These are phyloP conservation scores for Trichonephila clavipes DNA, from an alignment of 1,140 invertebrate genomes.

Conservation along the genomic window DNA sequence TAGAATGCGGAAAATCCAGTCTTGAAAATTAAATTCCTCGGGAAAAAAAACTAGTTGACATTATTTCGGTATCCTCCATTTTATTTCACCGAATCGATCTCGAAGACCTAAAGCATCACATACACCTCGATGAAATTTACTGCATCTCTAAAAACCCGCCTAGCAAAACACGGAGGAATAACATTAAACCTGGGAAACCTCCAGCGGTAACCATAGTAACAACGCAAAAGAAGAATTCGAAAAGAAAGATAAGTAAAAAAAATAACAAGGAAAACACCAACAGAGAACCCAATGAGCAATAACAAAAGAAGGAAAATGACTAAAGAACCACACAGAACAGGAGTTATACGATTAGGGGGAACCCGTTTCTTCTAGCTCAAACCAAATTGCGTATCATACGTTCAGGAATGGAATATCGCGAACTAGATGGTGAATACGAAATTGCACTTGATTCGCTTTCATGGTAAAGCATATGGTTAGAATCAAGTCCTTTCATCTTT, in stretches of 20 bases:
- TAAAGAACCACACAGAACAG: conserved; percentile 34
- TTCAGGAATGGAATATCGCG: background rate
- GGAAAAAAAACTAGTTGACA: too few species aligned
- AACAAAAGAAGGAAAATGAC: conserved; percentile 43
- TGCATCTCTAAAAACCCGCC: background rate
- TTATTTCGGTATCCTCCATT: background rate
- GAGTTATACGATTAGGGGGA: conserved; percentile 54
- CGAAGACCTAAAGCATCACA: background rate
- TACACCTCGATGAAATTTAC: conserved; percentile 14
- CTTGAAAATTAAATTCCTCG: too few species aligned
- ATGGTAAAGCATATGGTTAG: background rate
- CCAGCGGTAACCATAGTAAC: conserved; percentile 2
- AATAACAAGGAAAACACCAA: conserved; percentile 19
- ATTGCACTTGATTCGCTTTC: conserved; percentile 39
- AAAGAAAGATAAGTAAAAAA: conserved; percentile 36
- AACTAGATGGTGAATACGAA: conserved; percentile 7
- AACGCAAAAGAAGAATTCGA: background rate
- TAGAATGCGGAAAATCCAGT: too few species aligned
- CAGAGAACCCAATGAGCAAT: conserved; percentile 34
- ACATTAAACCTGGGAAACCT: conserved; percentile 30
- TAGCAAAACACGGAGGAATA: conserved; percentile 9
- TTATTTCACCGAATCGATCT: background rate
- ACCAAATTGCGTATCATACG: conserved; percentile 48
- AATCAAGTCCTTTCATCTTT: conserved; percentile 29
- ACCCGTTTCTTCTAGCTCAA: conserved; percentile 31